phyloP scores from a whole-genome alignment of 2,888 invertebrate genomes.

The Zygothrica quintamaculata region DNA sequence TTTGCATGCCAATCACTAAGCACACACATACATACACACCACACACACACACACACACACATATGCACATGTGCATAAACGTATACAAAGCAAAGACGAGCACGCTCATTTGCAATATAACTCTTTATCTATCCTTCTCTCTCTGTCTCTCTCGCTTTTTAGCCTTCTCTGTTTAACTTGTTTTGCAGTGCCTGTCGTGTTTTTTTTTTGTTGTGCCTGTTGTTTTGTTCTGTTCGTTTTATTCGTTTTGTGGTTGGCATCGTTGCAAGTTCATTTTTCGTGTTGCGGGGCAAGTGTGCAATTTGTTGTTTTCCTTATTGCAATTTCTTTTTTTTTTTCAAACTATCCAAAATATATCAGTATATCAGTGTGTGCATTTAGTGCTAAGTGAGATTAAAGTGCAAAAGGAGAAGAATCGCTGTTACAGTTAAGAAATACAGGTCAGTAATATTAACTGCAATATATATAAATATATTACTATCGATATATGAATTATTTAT shows the following conservation, averaged over 20 bases:
- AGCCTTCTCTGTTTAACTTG: constrained; percentile 13
- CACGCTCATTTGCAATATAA: constrained; percentile 2
- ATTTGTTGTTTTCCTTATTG: constrained; percentile 20
- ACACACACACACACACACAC: too few species aligned
- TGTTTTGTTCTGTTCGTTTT: constrained; percentile 39
- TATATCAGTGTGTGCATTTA: background rate
- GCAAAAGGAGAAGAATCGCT: background rate
- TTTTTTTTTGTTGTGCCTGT: constrained; percentile 36
- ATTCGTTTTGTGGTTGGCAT: constrained; percentile 54
- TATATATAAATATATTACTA: background rate
- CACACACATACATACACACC: too few species aligned
- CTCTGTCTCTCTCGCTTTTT: constrained; percentile 3
- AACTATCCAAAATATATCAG: background rate
- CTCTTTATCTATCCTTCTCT: too few species aligned
- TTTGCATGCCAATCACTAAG: constrained; percentile 47
- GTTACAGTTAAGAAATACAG: constrained; percentile 19
- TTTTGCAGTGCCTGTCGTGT: constrained; percentile 26
- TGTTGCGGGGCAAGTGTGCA: constrained; percentile 36
- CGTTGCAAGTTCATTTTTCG: constrained; percentile 48
- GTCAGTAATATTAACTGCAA: constrained; percentile 23
- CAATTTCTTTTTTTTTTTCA: constrained; percentile 27
- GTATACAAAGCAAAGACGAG: background rate
- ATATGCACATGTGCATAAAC: constrained; percentile 4
- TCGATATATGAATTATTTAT: background rate
- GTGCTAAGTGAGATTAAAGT: background rate